Evolutionary conservation across 2,888 invertebrate genomes (phyloP).

Genomic region (Lampropteryx suffumata): DNA sequence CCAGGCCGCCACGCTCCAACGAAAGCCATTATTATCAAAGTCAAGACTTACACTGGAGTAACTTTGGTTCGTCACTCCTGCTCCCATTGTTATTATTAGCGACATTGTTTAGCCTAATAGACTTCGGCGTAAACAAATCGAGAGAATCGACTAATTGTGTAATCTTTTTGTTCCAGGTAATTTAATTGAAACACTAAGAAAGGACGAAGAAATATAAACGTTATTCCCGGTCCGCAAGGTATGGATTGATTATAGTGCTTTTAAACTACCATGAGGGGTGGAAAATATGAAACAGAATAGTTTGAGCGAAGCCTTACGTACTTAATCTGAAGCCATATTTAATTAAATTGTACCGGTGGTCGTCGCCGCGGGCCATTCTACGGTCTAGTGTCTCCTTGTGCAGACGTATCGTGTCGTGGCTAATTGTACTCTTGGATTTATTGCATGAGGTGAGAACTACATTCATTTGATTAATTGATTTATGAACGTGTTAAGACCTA

Average conservation of each 20-base stretch:
- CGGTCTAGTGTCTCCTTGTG: slow-evolving; percentile 51
- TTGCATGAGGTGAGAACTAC: slow-evolving; percentile 43
- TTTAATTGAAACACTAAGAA: slow-evolving; percentile 42
- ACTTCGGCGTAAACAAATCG: slow-evolving; percentile 70
- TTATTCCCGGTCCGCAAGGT: slow-evolving; percentile 32
- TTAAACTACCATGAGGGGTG: slow-evolving; percentile 40
- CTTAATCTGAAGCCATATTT: slow-evolving; percentile 82
- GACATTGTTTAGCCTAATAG: slow-evolving; percentile 73
- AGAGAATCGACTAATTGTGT: slow-evolving; percentile 63
- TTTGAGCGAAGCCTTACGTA: slow-evolving; percentile 72
- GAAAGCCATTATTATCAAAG: slow-evolving; percentile 79
- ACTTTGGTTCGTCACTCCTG: slow-evolving; percentile 79
- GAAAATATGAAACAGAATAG: slow-evolving; percentile 75
- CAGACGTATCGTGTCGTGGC: slow-evolving; percentile 49
- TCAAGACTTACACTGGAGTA: slow-evolving; percentile 75
- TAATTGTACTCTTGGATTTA: slow-evolving; percentile 31
- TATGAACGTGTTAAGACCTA: background rate
- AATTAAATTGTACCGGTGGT: slow-evolving; percentile 77
- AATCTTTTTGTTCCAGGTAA: slow-evolving; percentile 78
- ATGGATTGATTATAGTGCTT: slow-evolving; percentile 34
- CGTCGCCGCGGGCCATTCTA: slow-evolving; percentile 61
- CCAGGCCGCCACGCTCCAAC: slow-evolving; percentile 57
- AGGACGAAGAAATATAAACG: slow-evolving; percentile 35
- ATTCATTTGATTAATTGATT: slow-evolving; percentile 9
- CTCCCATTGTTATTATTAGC: slow-evolving; percentile 73